Percentiles rank a stretch among this genome's conserved stretches.
These are phyloP conservation scores for Eupsittula cactorum DNA, from an alignment of 2,113 vertebrate genomes.

Conservation along the genomic window DNA sequence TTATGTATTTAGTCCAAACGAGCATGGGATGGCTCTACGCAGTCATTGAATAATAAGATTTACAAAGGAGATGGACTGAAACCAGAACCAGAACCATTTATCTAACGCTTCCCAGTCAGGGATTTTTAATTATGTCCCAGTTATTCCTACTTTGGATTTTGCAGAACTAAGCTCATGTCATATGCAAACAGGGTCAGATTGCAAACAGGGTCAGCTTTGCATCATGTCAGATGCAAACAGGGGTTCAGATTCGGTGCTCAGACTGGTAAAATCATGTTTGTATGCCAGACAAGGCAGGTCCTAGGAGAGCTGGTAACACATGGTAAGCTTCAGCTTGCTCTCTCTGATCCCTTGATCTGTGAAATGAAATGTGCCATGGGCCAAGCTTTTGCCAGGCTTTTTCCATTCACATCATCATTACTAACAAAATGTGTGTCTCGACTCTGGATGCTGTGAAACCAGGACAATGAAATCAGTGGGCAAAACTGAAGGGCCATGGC, in stretches of 20 bases:
- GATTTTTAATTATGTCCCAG: neutral
- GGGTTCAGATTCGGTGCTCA: neutral
- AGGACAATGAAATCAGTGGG: neutral
- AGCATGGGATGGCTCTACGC: conserved; percentile 20
- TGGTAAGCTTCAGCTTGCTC: neutral
- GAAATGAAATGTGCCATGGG: neutral
- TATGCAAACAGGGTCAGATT: neutral
- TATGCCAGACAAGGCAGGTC: neutral
- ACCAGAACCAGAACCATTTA: conserved; percentile 42
- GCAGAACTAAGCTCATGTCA: neutral
- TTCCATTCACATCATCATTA: neutral
- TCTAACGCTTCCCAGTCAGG: neutral
- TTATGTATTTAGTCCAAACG: conserved; percentile 59
- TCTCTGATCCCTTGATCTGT: neutral
- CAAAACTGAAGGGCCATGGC: neutral
- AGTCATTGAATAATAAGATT: conserved; percentile 58
- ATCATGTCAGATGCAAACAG: neutral
- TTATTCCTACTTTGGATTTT: neutral
- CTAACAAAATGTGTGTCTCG: neutral
- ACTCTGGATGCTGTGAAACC: neutral
- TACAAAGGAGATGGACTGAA: conserved; percentile 23
- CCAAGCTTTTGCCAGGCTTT: neutral
- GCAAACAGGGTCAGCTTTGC: too few relatives aligned
- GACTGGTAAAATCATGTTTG: neutral
- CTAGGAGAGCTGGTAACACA: neutral